A percentile compares a stretch with the other conserved stretches of the same genome.
These are phyloP conservation scores for Amphibalanus amphitrite DNA, from an alignment of 1,140 invertebrate genomes.

Conservation along the genomic window DNA sequence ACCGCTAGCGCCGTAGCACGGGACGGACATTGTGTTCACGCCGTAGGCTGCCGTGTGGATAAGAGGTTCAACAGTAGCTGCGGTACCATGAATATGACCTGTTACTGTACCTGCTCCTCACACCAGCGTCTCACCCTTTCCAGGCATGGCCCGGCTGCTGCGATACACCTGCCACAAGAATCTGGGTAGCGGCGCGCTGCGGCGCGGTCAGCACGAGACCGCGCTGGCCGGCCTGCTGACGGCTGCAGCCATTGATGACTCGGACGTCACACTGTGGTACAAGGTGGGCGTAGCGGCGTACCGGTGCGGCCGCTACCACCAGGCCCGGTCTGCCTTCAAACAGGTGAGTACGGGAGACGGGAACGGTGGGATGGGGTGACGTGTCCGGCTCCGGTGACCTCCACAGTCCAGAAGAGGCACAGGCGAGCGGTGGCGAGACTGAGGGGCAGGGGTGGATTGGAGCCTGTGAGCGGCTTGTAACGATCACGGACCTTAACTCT, in stretches of 20 bases:
- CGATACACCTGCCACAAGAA: constrained; percentile 56
- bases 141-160: constrained; percentile 27
- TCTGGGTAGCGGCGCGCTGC: constrained; percentile 36
- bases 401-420: neutral
- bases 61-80: too few relatives aligned
- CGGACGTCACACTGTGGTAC: constrained; percentile 69
- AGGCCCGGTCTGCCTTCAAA: constrained; percentile 60
- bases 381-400: neutral
- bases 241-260: constrained; percentile 59
- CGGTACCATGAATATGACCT: too few relatives aligned
- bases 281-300: constrained; percentile 54
- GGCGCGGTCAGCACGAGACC: constrained; percentile 8
- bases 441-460: too few relatives aligned
- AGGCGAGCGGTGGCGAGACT: too few relatives aligned
- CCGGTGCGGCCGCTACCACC: constrained; percentile 45
- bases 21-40: too few relatives aligned
- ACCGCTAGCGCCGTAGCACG: too few relatives aligned
- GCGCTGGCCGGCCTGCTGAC: constrained; percentile 21
- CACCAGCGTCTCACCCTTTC: too few relatives aligned
- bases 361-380: too few relatives aligned
- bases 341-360: constrained; percentile 31
- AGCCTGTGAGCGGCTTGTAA: neutral
- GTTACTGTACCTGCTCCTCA: too few relatives aligned
- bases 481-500: neutral
- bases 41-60: too few relatives aligned